Evolutionary conservation across 2,888 invertebrate genomes (phyloP), one percentile per base, ranked within the genome.

Genomic region (Ophion costatus): DNA sequence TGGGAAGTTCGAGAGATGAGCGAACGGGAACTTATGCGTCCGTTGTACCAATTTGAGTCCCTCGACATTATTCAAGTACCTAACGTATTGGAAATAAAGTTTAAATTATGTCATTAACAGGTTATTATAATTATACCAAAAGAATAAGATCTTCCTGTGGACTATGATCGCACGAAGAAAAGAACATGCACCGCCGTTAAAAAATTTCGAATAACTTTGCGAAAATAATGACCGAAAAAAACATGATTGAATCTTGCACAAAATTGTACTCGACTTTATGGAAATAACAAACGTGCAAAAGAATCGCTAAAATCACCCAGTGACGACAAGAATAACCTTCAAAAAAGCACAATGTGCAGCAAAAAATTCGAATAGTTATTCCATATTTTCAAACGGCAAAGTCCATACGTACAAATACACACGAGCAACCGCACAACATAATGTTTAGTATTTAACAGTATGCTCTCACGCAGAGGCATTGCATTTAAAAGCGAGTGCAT

Each of bases 371-470:
- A 4, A 17, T 3, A 17, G 51, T 51, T 51, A 14, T 51, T 51
- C 51, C 17, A 17, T 17, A 4, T 51, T 51, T 24, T 38, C 22
- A 38, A 51, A 11, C 56, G 56, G 51, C 51, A 51, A 14, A n/a
- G 24, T n/a, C 17, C 33, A 64, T 14, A 14, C 11, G 45, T 17
- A 22, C 67, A 45, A 14, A 74, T 22, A 63, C 22, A 33, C 42
- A 33, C 70, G 45, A 17, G n/a, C 29, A 66, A 14, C 29, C 66
- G 74, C 24, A 22, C 73, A 51, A 61, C 17, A 69, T n/a, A 86
- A 82, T 85, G 81, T 85, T 70, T 88, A 88, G 87, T 89, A 89
- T 89, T 89, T 82, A 80, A 20, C 85, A 83, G 82, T 88, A 85
- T 82, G 69, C 63, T 82, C 69, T 82, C 51, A 80, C 61, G 67